Percentiles rank a stretch among this genome's conserved stretches.
Conservation (phyloP, 2,113 vertebrate genomes). For the Polyodon spathula region DNA sequence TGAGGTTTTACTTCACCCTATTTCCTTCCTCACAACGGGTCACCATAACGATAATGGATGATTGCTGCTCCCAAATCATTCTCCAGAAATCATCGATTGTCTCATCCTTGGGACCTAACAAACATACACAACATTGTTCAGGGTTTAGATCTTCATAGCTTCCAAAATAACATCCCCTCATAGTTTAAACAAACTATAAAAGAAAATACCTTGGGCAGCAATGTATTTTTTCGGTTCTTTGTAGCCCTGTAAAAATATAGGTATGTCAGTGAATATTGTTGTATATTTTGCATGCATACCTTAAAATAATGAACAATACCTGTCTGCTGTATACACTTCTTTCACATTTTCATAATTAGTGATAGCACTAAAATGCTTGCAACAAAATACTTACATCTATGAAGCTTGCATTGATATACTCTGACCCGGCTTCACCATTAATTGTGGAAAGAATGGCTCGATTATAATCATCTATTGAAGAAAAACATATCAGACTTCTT, state of each 20-base stretch:
- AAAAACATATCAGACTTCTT: slow-evolving; percentile 1
- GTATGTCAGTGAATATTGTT: background rate
- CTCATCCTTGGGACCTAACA: slow-evolving; percentile 84
- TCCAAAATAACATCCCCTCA: too few relatives aligned
- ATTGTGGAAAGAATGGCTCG: slow-evolving; percentile 75
- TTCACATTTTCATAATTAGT: background rate
- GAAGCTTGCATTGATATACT: slow-evolving; percentile 94
- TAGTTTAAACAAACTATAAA: background rate
- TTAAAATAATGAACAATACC: too few relatives aligned
- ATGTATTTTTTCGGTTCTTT: slow-evolving; percentile 93
- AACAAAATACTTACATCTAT: slow-evolving; percentile 68
- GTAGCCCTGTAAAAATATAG: slow-evolving; percentile 65
- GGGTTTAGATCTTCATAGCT: too few relatives aligned
- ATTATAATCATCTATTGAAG: slow-evolving; percentile 77
- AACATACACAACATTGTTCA: too few relatives aligned
- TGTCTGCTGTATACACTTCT: background rate
- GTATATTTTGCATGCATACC: background rate
- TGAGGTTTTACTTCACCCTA: slow-evolving; percentile 50
- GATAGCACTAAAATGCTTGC: background rate
- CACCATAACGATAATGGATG: slow-evolving; percentile 94
- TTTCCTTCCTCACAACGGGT: slow-evolving; percentile 92
- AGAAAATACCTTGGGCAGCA: slow-evolving; percentile 80
- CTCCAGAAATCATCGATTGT: slow-evolving; percentile 88
- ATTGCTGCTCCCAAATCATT: slow-evolving; percentile 96
- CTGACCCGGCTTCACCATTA: slow-evolving; percentile 63